Conservation (phyloP, 2,888 invertebrate genomes). For the Poecilus cupreus region DNA sequence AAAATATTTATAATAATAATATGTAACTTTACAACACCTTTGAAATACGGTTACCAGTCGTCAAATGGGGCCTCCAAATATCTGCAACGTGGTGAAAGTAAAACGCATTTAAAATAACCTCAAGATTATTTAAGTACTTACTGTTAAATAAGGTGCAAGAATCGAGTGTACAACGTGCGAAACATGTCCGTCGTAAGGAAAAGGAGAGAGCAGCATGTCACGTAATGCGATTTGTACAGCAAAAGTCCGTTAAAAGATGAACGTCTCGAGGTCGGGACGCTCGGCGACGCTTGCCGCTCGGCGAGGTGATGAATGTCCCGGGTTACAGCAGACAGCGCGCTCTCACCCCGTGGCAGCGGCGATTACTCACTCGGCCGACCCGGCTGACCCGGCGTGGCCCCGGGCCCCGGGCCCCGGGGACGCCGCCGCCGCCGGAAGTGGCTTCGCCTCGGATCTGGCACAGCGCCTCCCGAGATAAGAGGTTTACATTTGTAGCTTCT, state of each 20-base stretch:
- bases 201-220: neutral
- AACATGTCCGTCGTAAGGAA: neutral
- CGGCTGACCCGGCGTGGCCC: slow-evolving; percentile 66
- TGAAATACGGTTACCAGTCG: too few relatives aligned
- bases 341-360: slow-evolving; percentile 71
- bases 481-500: slow-evolving; percentile 70
- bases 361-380: slow-evolving; percentile 71
- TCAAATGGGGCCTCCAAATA: too few relatives aligned
- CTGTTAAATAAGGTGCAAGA: too few relatives aligned
- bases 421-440: slow-evolving; percentile 67
- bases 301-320: slow-evolving; percentile 71
- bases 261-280: neutral
- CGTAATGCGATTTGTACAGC: neutral
- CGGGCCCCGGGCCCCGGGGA: slow-evolving; percentile 66
- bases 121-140: too few relatives aligned
- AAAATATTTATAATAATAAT: too few relatives aligned
- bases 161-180: neutral
- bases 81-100: too few relatives aligned
- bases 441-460: slow-evolving; percentile 62
- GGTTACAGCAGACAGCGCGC: slow-evolving; percentile 72
- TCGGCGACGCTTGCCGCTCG: slow-evolving; percentile 49
- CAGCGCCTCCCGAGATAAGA: slow-evolving; percentile 69
- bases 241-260: slow-evolving; percentile 12
- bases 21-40: too few relatives aligned
- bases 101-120: too few relatives aligned